Evolutionary conservation across 2,113 vertebrate genomes (phyloP).

Genomic region (Amia ocellicauda): DNA sequence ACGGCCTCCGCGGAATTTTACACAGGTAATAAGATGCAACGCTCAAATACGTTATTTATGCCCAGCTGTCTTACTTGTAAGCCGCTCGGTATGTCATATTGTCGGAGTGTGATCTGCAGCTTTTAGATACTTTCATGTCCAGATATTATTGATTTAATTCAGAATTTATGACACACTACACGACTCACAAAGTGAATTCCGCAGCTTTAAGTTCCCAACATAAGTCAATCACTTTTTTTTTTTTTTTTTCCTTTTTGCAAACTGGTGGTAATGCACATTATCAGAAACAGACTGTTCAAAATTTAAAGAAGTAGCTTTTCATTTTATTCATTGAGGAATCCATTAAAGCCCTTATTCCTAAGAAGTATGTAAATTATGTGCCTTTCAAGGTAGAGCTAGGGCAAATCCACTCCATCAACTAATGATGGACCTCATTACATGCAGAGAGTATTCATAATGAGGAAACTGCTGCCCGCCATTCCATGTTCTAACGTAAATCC

Average conservation of each 20-base stretch:
- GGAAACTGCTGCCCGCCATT: slow-evolving; percentile 86
- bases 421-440: slow-evolving; percentile 99
- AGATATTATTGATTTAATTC: slow-evolving; percentile 35
- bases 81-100: slow-evolving; percentile 22
- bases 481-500: slow-evolving; percentile 92
- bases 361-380: slow-evolving; percentile 94
- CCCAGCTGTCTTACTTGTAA: slow-evolving; percentile 25
- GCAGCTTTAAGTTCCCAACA: slow-evolving; percentile 23
- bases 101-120: slow-evolving; percentile 23
- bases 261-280: slow-evolving; percentile 60
- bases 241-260: not conserved
- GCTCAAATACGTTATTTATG: slow-evolving; percentile 25
- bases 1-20: too few relatives aligned
- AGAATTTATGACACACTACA: slow-evolving; percentile 30
- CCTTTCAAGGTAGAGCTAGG: slow-evolving; percentile 95
- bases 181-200: slow-evolving; percentile 21
- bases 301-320: slow-evolving; percentile 91
- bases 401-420: slow-evolving; percentile 99
- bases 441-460: slow-evolving; percentile 94
- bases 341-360: slow-evolving; percentile 91
- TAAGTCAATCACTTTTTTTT: slow-evolving; percentile 20
- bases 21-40: slow-evolving; percentile 33
- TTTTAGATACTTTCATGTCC: slow-evolving; percentile 27
- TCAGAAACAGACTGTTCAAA: slow-evolving; percentile 81
- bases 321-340: slow-evolving; percentile 97